Percentiles rank a stretch among this genome's conserved stretches.
phyloP scores from a whole-genome alignment of 1,140 invertebrate species.

The Mylabris phalerata region DNA sequence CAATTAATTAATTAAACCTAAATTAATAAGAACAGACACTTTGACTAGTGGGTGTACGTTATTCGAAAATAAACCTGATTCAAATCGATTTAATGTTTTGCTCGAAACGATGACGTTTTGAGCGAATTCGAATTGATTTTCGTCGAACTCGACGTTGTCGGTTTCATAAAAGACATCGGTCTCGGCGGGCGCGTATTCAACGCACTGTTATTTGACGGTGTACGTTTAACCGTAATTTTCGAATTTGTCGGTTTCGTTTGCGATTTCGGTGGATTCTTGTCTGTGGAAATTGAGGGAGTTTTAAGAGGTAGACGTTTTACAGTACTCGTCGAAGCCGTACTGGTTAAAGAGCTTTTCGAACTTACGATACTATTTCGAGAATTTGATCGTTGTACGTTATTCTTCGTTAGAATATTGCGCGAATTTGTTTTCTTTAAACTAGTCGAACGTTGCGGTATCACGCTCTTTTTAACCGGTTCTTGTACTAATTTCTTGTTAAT shows the following conservation, averaged over 20 bases:
- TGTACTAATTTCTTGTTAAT: conserved; percentile 17
- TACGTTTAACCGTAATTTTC: conserved; percentile 18
- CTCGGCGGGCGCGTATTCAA: conserved; percentile 25
- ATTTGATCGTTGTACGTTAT: conserved; percentile 26
- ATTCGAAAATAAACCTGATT: not conserved
- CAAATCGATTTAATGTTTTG: conserved; percentile 15
- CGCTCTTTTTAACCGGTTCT: conserved; percentile 17
- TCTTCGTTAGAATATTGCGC: conserved; percentile 19
- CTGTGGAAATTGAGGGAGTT: conserved; percentile 30
- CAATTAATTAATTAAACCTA: too few species aligned
- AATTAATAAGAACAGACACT: conserved; percentile 3
- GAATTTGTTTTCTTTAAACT: conserved; percentile 40
- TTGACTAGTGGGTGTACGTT: not conserved
- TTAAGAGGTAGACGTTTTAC: conserved; percentile 56
- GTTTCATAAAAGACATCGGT: conserved; percentile 39
- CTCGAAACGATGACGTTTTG: conserved; percentile 16
- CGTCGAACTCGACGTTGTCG: conserved; percentile 38
- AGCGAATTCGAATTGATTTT: conserved; percentile 24
- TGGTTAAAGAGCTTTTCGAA: conserved; percentile 74
- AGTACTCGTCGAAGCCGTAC: conserved; percentile 70
- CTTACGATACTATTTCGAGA: conserved; percentile 65
- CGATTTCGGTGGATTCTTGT: conserved; percentile 22
- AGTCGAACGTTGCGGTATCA: conserved; percentile 36
- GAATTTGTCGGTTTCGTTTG: conserved; percentile 32
- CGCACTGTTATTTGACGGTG: conserved; percentile 9